Conservation (phyloP, 2,113 vertebrate genomes). For the Columba janthina region DNA sequence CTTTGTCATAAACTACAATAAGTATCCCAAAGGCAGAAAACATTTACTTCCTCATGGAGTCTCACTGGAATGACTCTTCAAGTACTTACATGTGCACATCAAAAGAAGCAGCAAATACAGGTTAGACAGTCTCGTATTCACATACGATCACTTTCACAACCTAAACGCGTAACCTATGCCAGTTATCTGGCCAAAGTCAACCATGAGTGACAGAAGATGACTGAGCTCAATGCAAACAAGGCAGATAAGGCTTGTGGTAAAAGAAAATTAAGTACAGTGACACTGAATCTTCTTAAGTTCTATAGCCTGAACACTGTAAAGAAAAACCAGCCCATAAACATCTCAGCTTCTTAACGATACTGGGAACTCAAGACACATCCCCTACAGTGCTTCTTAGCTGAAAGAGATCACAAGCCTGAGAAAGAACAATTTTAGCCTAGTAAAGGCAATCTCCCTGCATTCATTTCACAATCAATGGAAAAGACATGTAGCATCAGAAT, state of each 20-base stretch:
- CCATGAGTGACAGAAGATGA: neutral
- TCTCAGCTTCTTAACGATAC: neutral
- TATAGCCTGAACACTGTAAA: neutral
- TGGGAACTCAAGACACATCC: rapidly evolving
- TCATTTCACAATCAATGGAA: neutral
- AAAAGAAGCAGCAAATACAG: neutral
- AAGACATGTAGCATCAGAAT: neutral
- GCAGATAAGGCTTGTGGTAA: neutral
- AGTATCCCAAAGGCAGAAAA: neutral
- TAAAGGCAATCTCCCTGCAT: neutral
- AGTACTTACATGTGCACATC: neutral
- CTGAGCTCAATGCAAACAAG: neutral
- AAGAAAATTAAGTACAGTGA: neutral
- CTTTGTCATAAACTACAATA: neutral
- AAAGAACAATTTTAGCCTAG: neutral
- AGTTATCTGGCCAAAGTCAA: neutral
- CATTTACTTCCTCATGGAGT: neutral
- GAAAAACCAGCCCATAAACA: neutral
- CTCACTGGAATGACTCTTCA: neutral
- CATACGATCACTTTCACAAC: neutral
- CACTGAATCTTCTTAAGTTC: neutral
- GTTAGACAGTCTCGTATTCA: neutral
- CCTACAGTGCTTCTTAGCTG: neutral
- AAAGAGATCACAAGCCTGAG: neutral
- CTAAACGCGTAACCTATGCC: neutral